Base-by-base conservation (phyloP, 2,113 vertebrate genomes). In the Psophia crepitans region DNA sequence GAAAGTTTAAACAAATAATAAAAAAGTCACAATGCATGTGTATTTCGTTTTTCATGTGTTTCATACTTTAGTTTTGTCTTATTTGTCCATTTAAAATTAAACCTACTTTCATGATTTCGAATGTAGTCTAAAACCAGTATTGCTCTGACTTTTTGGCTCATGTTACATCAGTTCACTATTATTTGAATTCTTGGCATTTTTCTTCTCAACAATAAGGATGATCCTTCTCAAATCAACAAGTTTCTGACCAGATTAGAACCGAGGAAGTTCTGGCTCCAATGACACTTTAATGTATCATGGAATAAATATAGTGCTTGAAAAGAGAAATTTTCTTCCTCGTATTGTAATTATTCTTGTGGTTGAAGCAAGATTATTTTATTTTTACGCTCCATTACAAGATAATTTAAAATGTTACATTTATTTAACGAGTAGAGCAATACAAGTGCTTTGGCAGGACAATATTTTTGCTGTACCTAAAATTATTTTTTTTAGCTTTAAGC, bases 371-470 rank as follows among this genome's bases (percentile, higher is more conserved):
- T 91, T 91, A 85, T 89, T 91, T 97, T 77, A 77, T 92, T 93
- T 93, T 94, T 92, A 88, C 0, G 0, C 30, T 96, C 22, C 49
- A 93, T 94, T 96, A 90, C 2, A 8, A 58, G 49, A 74, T 77
- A 91, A 96, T 83, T 91, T 85, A 26, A 92, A 88, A 70, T 58
- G n/a, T 83, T 90, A 63, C 9, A 56, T 92, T 96, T 95, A 90
- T 88, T 93, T 88, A 93, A 85, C 3, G 7, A 76, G 24, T 48
- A 91, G 44, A 92, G 17, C 8, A 89, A 68, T 79, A 41, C 19
- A 87, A 73, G 18, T 80, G 12, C 39, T 86, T 94, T 88, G 82
- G 44, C 68, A 95, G 68, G 68, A 74, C n/a, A 88, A 66, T 86
- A 92, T 86, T 94, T 95, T 73, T 90, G 26, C 26, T 70, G 5